phyloP scores from a whole-genome alignment of 2,113 vertebrate species.

The Macrotis lagotis region DNA sequence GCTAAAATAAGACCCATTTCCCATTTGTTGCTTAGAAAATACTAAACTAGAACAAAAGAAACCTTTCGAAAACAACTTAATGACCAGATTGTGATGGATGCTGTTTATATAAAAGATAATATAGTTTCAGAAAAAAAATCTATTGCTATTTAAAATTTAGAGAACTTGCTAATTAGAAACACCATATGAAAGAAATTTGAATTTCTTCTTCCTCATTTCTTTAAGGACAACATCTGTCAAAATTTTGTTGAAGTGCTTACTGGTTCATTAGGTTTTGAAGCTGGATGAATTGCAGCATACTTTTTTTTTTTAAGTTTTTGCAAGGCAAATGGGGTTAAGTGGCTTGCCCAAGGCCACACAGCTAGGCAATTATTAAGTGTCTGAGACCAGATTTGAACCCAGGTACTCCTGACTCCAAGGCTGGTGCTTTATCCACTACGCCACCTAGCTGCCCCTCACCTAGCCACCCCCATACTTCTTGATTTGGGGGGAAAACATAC shows the following conservation, averaged over 20 bases:
- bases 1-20: not conserved
- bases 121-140: not conserved
- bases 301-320: too few relatives aligned
- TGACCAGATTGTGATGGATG: not conserved
- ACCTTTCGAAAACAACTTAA: accelerated
- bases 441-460: too few relatives aligned
- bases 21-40: not conserved
- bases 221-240: not conserved
- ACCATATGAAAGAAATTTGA: not conserved
- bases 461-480: not conserved
- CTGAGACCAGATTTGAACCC: too few relatives aligned
- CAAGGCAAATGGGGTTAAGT: too few relatives aligned
- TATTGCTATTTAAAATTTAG: not conserved
- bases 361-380: too few relatives aligned
- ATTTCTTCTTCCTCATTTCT: not conserved
- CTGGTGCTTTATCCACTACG: too few relatives aligned
- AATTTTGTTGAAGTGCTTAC: not conserved
- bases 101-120: not conserved
- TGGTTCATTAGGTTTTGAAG: not conserved
- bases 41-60: not conserved
- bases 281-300: not conserved
- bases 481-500: not conserved
- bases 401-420: too few relatives aligned
- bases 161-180: not conserved
- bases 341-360: too few relatives aligned